Evolutionary conservation across 1,140 invertebrate genomes (phyloP), one percentile per base, ranked within the genome.

Genomic region (Argopecten irradians): DNA sequence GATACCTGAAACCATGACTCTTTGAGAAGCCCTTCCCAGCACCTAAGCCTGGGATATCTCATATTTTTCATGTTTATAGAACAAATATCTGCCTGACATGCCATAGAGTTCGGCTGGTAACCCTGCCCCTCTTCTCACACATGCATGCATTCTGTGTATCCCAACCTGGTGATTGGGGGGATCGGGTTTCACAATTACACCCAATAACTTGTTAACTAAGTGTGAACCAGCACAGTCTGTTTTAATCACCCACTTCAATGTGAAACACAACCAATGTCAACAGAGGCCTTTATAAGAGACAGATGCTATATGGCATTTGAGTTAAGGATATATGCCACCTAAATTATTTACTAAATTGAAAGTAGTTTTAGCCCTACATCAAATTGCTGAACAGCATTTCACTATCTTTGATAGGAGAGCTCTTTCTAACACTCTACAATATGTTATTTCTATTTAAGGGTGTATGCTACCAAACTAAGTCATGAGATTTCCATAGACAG

Each of bases 141-240:
- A 71, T 71, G 55, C 55, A 28, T 71, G 55, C 55, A 71, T 71
- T 71, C 22, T 71, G 55, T 71, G 55, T 71, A 71, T 71, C 55
- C 55, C 5, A 71, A 71, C 55, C 55, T 71, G 55, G 55, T 71
- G 55, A 71, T 71, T 71, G 55, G 55, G 1, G 55, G n/a, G 55
- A 71, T 71, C 55, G 16, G 55, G 28, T 71, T 71, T 71, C 55
- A 71, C 55, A 71, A 71, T 71, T 71, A 71, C 55, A 71, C 55
- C 55, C 55, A 71, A 71, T 71, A 71, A 71, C 55, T 71, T 71
- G 55, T 71, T 71, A 71, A 71, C 55, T n/a, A 71, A 71, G 55
- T 71, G 55, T 71, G 55, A 71, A 71, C 8, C 55, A n/a, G 22
- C 55, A 71, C 55, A 71, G 55, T n/a, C 28, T 71, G 55, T 71